Evolutionary conservation across 2,113 vertebrate genomes (phyloP), one percentile per base, ranked within the genome.

Genomic region (Vulpes ferrilata): DNA sequence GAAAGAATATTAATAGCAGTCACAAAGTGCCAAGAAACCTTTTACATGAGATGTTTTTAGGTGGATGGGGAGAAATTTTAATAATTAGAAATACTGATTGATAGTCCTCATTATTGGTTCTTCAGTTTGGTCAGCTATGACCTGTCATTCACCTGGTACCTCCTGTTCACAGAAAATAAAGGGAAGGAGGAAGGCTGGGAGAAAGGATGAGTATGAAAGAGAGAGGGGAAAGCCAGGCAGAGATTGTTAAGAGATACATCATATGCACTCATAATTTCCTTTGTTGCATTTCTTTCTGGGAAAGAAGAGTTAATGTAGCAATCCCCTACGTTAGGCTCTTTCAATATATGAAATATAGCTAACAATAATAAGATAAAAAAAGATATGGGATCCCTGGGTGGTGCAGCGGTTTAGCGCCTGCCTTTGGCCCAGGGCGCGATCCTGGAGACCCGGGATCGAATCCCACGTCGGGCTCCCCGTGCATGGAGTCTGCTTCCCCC

Each of bases 21-120:
- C 53, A 93, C 53, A 96, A 48, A 95, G 85, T 98, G 95, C 83
- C 90, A 98, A 97, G 96, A 93, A 80, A 88, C 91, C 90, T 85
- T 98, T 97, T 97, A 90, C 38, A 65, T 97, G 96, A 98, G 95
- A 97, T 97, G 94, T 64, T 96, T 98, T 98, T 87, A 92, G 82
- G 71, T 98, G 69, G 76, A 85, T 94, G 78, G 91, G 57, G 69
- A 97, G 27, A 97, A 97, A 97, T 98, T 97, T 94, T 97, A 97
- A 96, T 96, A 82, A 93, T 94, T 92, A 96, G 95, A 95, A 98
- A 64, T 76, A 69, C 43, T 82, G 59, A 82, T 57, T 59, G 60
- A 69, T 90, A 87, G 93, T 95, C 86, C 38, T 16, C 11, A 23
- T 93, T 93, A 69, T 55, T 64, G 32, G 30, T 85, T 94, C 83